Evolutionary conservation across 92 coral and sea anemone species (phyloP).

Genomic region (Palythoa caribaeorum): DNA sequence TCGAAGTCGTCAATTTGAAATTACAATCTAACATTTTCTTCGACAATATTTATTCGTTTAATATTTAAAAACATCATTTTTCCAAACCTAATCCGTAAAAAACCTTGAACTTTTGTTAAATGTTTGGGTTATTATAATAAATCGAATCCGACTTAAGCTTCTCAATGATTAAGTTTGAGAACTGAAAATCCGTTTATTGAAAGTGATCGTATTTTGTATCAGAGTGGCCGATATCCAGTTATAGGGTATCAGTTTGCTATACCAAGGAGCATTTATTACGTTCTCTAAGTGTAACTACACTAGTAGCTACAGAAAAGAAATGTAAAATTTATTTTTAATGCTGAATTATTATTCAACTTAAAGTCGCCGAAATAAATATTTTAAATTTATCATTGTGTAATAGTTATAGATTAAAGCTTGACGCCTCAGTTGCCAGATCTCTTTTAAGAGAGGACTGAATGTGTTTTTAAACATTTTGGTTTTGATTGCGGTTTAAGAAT

Average conservation of each 20-base stretch:
- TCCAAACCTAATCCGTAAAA: background rate
- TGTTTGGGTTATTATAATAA: conserved; percentile 8
- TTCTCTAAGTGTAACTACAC: background rate
- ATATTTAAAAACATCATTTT: background rate
- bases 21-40: background rate
- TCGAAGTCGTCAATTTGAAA: background rate
- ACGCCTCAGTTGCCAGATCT: background rate
- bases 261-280: background rate
- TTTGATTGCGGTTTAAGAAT: background rate
- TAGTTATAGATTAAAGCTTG: background rate
- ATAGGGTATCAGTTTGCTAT: background rate
- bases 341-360: background rate
- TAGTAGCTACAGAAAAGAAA: background rate
- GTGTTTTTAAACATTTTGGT: background rate
- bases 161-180: background rate
- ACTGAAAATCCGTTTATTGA: background rate
- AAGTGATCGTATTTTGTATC: background rate
- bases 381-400: background rate
- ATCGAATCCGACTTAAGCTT: background rate
- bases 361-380: background rate
- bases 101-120: background rate
- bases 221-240: background rate
- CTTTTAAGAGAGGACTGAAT: background rate
- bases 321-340: background rate
- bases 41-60: background rate